Evolutionary conservation across 1,140 invertebrate species (phyloP), one percentile per base, ranked within the genome.

Genomic region (Pachypeltis micranthus): DNA sequence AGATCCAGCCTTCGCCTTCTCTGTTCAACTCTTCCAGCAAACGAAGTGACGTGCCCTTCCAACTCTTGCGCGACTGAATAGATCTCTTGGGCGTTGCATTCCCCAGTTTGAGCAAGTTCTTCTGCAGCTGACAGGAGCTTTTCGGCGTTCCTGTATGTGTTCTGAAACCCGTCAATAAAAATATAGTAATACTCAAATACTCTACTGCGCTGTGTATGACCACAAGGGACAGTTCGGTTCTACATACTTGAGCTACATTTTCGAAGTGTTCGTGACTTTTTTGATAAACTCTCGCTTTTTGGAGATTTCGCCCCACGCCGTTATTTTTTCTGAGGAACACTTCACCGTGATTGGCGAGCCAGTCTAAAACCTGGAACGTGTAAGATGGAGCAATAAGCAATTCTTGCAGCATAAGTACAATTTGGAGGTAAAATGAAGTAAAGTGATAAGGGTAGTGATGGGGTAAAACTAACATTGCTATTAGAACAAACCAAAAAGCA

Each of bases 191-290:
- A 61, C 25, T 23, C 23, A 44, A 27, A 58, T 23, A 31, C 27
- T 7, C 19, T 3, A n/a, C n/a, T n/a, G n/a, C n/a, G n/a, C n/a
- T 16, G 7, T 39, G 31, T 10, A 39, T 39, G 31, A 16, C 7
- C 16, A 39, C 51, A 7, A 10, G 7, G 16, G 55, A 57, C n/a
- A 39, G 16, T 39, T 39, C 31, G 16, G 31, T 39, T 10, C 31
- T 16, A 39, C 31, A 21, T 78, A 93, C 91, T 83, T 93, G 90
- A 31, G 93, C 94, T 58, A 97, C 93, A 75, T 93, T 94, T 81
- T 98, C 93, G 76, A 98, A 97, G 75, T 97, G 93, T 77, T 97
- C 91, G 74, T 98, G 94, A 77, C 92, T 96, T 78, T 96, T 96
- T 76, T 97, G 94, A 75, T 96, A 91, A 1, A 93, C 90, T 70